These are phyloP conservation scores for Gastracanthus pulcherrimus DNA, from an alignment of 2,888 invertebrate genomes.

Conservation along the genomic window DNA sequence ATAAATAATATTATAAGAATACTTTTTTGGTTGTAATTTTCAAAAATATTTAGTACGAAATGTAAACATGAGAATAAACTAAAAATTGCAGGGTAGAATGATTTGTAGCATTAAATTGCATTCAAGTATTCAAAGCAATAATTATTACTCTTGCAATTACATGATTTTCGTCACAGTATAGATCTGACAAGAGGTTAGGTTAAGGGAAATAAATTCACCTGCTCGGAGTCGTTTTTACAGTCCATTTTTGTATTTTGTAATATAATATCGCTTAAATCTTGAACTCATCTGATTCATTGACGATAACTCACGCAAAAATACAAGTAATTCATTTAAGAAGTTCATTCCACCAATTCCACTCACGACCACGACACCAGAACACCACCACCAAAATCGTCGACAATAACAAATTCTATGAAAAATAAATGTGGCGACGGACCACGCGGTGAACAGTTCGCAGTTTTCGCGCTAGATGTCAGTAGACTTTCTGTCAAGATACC, in stretches of 20 bases:
- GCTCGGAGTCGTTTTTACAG: neutral
- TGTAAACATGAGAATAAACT: too few relatives aligned
- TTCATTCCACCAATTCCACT: constrained; percentile 1
- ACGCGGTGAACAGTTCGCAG: neutral
- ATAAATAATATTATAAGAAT: too few relatives aligned
- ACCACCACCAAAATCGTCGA: neutral
- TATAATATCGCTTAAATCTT: neutral
- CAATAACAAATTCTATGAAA: constrained; percentile 7
- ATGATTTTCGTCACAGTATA: neutral
- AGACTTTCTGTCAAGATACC: neutral
- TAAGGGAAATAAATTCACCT: constrained; percentile 21
- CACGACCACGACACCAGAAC: too few relatives aligned
- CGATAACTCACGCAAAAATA: neutral
- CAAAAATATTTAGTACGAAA: too few relatives aligned
- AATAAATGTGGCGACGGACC: neutral
- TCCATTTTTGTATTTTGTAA: constrained; percentile 41
- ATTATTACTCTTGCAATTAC: neutral
- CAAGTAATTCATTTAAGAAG: neutral
- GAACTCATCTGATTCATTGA: neutral
- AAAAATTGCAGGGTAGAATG: too few relatives aligned
- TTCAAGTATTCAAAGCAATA: neutral
- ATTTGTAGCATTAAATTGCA: too few relatives aligned
- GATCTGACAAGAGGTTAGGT: constrained; percentile 14
- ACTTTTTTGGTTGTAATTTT: too few relatives aligned
- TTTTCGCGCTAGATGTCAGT: neutral